phyloP scores from a whole-genome alignment of 2,113 vertebrate genomes.

The Ophiodon elongatus region DNA sequence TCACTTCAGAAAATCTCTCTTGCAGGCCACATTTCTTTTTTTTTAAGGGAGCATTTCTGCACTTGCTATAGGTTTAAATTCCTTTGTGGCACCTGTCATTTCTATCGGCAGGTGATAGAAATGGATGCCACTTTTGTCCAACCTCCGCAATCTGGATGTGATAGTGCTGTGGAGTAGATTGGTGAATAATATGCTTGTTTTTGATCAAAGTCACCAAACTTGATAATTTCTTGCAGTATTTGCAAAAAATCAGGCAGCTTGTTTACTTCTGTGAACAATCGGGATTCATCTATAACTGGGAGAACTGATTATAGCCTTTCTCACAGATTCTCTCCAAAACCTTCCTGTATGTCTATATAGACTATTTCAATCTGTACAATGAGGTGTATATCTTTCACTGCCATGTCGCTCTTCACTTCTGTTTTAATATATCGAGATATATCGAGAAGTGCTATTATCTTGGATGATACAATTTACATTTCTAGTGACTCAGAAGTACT shows the following conservation, averaged over 20 bases:
- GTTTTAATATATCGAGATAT: too few relatives aligned
- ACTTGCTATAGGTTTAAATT: background rate
- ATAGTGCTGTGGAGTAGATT: background rate
- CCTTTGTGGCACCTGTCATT: background rate
- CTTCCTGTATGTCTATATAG: too few relatives aligned
- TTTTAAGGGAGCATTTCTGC: background rate
- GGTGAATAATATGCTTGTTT: background rate
- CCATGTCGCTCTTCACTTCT: background rate
- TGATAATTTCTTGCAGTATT: too few relatives aligned
- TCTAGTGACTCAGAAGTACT: background rate
- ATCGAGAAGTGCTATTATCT: background rate
- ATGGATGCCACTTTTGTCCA: background rate
- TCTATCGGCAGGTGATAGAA: background rate
- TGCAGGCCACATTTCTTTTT: background rate
- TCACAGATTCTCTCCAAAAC: too few relatives aligned
- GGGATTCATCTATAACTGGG: too few relatives aligned
- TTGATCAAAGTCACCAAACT: background rate
- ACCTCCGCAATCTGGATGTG: background rate
- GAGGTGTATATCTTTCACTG: too few relatives aligned
- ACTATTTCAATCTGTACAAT: too few relatives aligned
- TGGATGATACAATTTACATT: background rate
- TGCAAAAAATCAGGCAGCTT: too few relatives aligned
- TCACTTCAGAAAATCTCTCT: background rate
- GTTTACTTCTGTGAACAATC: too few relatives aligned
- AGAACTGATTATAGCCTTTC: too few relatives aligned